These are phyloP conservation scores for Agrilus mali DNA, from an alignment of 2,888 invertebrate species.

Conservation along the genomic window DNA sequence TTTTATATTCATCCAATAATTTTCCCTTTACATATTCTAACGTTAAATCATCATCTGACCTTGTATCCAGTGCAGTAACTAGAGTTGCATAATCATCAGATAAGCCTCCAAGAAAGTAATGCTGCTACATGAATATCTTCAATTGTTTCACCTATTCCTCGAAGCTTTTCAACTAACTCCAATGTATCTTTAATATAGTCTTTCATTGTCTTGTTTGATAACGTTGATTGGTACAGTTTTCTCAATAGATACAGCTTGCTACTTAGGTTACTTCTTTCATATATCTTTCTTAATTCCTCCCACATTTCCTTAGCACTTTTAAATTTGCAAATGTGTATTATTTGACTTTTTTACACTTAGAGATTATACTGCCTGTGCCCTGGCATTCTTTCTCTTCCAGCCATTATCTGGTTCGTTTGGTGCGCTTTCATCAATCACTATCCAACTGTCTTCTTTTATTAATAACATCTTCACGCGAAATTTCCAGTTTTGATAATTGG, in stretches of 20 bases:
- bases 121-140: no score
- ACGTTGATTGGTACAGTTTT: slow-evolving; percentile 7
- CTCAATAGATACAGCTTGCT: slow-evolving; percentile 7
- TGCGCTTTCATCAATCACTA: no score
- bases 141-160: neutral
- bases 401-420: no score
- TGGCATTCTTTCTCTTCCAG: no score
- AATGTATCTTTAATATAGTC: slow-evolving; percentile 7
- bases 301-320: slow-evolving; percentile 4
- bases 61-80: slow-evolving; percentile 8
- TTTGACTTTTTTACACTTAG: slow-evolving; percentile 6
- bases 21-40: slow-evolving; percentile 8
- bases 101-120: neutral
- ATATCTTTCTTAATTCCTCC: slow-evolving; percentile 5
- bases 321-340: slow-evolving; percentile 5
- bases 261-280: slow-evolving; percentile 7
- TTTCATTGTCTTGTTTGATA: slow-evolving; percentile 5
- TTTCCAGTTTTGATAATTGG: neutral
- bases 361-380: no score
- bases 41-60: slow-evolving; percentile 7
- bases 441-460: slow-evolving; percentile 2
- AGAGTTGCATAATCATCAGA: slow-evolving; percentile 5
- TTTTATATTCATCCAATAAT: slow-evolving; percentile 4
- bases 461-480: slow-evolving; percentile 2
- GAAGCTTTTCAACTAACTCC: neutral